Evolutionary conservation across 2,797 vertebrate genomes (phyloP).

Genomic region (Huso huso): DNA sequence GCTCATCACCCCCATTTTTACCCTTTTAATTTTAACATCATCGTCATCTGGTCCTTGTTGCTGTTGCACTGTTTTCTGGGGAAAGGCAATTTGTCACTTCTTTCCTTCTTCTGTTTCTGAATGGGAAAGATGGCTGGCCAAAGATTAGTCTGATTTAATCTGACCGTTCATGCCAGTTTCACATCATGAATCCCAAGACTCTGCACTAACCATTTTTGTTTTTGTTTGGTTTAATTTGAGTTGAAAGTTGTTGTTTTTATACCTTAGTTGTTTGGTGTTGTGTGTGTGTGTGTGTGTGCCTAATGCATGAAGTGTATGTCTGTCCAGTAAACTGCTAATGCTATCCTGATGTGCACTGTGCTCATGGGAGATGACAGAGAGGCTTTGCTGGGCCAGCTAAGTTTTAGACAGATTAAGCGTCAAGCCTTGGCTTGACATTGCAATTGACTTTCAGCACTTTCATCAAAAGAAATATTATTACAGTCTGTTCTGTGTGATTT

Average conservation of each 20-base stretch:
- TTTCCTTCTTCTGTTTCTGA: conserved; percentile 58
- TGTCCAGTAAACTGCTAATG: conserved; percentile 40
- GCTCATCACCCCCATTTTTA: conserved; percentile 55
- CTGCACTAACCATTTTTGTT: conserved; percentile 21
- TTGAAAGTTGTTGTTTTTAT: conserved; percentile 25
- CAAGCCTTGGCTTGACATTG: too few species aligned
- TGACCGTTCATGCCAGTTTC: conserved; percentile 42
- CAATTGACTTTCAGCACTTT: too few species aligned
- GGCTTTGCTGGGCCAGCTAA: conserved; percentile 39
- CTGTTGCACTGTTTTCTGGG: conserved; percentile 74
- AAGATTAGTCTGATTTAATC: conserved; percentile 60
- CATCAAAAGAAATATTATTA: too few species aligned
- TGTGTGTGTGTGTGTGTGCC: conserved; percentile 33
- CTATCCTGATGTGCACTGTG: conserved; percentile 26
- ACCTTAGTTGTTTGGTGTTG: conserved; percentile 18
- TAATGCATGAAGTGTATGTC: conserved; percentile 58
- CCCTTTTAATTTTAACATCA: conserved; percentile 53
- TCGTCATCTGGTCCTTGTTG: conserved; percentile 52
- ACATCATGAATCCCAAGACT: conserved; percentile 21
- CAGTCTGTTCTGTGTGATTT: too few species aligned
- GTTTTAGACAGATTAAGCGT: not conserved
- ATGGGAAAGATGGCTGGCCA: conserved; percentile 72
- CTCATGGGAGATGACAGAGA: conserved; percentile 53
- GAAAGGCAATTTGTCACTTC: conserved; percentile 48
- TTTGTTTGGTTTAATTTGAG: conserved; percentile 34